Evolutionary conservation across 2,888 invertebrate genomes (phyloP).

Genomic region (Patella caerulea): DNA sequence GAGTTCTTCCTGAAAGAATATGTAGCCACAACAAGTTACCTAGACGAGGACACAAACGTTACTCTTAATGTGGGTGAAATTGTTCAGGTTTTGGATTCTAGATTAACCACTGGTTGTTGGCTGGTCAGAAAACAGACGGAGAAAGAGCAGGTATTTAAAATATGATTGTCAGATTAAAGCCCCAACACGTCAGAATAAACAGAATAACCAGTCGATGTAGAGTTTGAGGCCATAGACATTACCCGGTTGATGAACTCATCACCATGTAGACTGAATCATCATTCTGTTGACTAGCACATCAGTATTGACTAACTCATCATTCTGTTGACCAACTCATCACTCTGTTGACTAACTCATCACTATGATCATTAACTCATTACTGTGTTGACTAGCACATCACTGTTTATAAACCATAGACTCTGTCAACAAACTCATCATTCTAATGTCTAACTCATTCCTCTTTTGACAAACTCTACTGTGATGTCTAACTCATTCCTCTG

Average conservation of each 20-base stretch:
- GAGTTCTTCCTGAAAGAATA: slow-evolving; percentile 40
- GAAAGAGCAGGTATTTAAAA: slow-evolving; percentile 44
- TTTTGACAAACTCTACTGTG: too few species aligned
- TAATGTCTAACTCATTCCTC: too few species aligned
- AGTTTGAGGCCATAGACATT: not conserved
- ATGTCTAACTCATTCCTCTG: too few species aligned
- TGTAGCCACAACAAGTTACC: slow-evolving; percentile 29
- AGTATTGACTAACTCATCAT: too few species aligned
- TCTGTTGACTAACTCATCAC: too few species aligned
- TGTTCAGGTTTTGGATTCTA: slow-evolving; percentile 62
- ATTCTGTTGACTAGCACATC: too few species aligned
- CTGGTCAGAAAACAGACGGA: slow-evolving; percentile 54
- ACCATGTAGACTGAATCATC: too few species aligned
- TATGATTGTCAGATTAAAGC: not conserved
- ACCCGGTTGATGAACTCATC: not conserved
- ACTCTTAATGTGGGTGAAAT: slow-evolving; percentile 47
- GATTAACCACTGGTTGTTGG: slow-evolving; percentile 57
- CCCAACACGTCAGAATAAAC: not conserved
- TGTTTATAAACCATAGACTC: too few species aligned
- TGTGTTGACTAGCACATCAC: too few species aligned
- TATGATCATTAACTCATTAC: too few species aligned
- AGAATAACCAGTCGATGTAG: not conserved
- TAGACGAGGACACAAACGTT: slow-evolving; percentile 36
- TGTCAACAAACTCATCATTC: too few species aligned
- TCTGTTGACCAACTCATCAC: too few species aligned